Evolutionary conservation across 2,113 vertebrate genomes (phyloP).

Genomic region (Gambusia holbrooki): DNA sequence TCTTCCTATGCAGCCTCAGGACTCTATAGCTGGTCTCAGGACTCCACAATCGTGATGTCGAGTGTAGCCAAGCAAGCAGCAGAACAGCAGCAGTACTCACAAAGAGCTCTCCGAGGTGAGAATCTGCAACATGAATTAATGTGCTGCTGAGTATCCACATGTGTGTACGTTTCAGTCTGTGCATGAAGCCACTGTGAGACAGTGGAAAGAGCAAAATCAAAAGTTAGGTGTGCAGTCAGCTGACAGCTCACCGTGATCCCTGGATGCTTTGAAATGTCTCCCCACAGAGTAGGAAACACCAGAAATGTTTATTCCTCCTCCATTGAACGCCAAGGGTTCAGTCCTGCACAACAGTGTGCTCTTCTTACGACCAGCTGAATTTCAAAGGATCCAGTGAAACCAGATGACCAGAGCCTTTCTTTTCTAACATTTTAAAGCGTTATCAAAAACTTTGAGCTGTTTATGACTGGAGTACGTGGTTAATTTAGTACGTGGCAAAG

Average conservation of each 20-base stretch:
- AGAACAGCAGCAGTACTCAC: constrained; percentile 37
- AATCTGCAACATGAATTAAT: constrained; percentile 61
- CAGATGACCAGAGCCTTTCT: constrained; percentile 28
- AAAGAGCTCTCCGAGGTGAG: constrained; percentile 65
- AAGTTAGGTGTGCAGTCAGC: constrained; percentile 29
- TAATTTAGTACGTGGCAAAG: constrained; percentile 22
- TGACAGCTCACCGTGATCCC: constrained; percentile 43
- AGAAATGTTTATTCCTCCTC: constrained; percentile 69
- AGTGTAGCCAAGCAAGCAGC: constrained; percentile 41
- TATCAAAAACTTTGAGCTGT: constrained; percentile 16
- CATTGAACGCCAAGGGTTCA: constrained; percentile 31
- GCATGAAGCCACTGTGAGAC: constrained; percentile 10
- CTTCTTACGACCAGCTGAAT: constrained; percentile 19
- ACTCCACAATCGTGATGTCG: constrained; percentile 59
- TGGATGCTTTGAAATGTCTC: constrained; percentile 59
- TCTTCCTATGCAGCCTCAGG: constrained; percentile 55
- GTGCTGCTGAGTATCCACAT: constrained; percentile 20
- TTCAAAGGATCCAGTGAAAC: constrained; percentile 21
- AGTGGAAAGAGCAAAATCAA: constrained; percentile 29
- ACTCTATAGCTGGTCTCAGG: constrained; percentile 67
- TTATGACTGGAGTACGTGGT: constrained; percentile 12
- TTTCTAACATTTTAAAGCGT: not conserved
- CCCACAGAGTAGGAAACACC: constrained; percentile 61
- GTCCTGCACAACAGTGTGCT: constrained; percentile 32
- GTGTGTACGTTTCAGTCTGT: not conserved